Conservation (phyloP, 1,140 invertebrate genomes). For the Lasioglossum albipes region DNA sequence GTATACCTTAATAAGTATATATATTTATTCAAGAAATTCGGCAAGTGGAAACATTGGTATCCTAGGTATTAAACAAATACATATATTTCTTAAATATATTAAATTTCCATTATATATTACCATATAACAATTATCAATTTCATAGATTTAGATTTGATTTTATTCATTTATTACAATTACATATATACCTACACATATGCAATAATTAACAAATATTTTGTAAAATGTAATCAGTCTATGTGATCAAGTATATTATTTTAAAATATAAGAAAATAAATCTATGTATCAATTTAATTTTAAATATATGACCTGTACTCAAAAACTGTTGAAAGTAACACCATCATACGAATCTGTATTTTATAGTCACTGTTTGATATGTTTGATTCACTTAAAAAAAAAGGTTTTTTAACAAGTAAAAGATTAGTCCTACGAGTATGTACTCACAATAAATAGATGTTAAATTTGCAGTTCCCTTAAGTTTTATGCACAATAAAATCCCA, state of each 20-base stretch:
- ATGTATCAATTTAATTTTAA: constrained; percentile 16
- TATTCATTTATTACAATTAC: constrained; percentile 3
- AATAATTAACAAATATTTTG: constrained; percentile 30
- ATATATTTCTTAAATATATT: no score
- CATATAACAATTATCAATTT: not conserved
- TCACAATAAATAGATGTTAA: constrained; percentile 6
- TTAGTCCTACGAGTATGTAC: not conserved
- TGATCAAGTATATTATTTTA: constrained; percentile 28
- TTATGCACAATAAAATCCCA: constrained; percentile 97
- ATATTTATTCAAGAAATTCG: no score
- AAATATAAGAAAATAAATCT: constrained; percentile 38
- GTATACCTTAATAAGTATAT: no score
- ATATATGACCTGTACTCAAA: not conserved
- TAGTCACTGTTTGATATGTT: not conserved
- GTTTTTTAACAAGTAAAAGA: constrained; percentile 29
- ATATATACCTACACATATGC: constrained; percentile 6
- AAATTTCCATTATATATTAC: no score
- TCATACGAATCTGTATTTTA: not conserved
- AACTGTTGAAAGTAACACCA: constrained; percentile 26
- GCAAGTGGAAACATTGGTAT: no score
- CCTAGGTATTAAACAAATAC: no score
- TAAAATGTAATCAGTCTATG: constrained; percentile 56
- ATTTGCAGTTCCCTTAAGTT: constrained; percentile 62
- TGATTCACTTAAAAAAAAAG: not conserved
- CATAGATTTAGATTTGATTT: constrained; percentile 12